A percentile compares a stretch with the other conserved stretches of the same genome.
Conservation (phyloP, 2,797 vertebrate genomes). For the Huso huso region DNA sequence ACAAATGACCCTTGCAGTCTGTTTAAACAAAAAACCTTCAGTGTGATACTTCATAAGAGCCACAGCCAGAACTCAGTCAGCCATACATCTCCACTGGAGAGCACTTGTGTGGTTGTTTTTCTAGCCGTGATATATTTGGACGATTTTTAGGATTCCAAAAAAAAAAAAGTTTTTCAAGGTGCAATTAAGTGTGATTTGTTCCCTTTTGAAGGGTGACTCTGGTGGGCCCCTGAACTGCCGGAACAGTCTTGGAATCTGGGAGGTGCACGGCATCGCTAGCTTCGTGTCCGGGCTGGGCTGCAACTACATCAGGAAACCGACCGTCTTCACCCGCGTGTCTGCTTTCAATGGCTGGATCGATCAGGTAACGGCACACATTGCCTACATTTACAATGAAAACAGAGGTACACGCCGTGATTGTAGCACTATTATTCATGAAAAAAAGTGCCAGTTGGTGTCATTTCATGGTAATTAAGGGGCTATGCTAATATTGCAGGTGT, state of each 20-base stretch:
- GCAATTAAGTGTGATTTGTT: neutral
- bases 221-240: constrained; percentile 80
- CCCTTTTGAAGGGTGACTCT: constrained; percentile 67
- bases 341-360: constrained; percentile 73
- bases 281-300: constrained; percentile 73
- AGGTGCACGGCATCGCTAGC: constrained; percentile 77
- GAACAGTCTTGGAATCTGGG: constrained; percentile 54
- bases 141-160: neutral
- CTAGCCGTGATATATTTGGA: no score
- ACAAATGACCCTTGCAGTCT: neutral
- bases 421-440: no score
- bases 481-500: no score
- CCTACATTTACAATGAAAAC: no score
- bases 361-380: constrained; percentile 41
- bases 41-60: no score
- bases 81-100: no score
- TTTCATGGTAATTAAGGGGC: no score
- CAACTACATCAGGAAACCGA: constrained; percentile 71
- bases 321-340: constrained; percentile 77
- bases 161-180: neutral
- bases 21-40: no score
- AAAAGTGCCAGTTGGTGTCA: no score
- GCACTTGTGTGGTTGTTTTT: no score
- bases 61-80: no score
- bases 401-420: no score